Evolutionary conservation across 2,888 invertebrate genomes (phyloP), one percentile per base, ranked within the genome.

Genomic region (Andrena camellia): DNA sequence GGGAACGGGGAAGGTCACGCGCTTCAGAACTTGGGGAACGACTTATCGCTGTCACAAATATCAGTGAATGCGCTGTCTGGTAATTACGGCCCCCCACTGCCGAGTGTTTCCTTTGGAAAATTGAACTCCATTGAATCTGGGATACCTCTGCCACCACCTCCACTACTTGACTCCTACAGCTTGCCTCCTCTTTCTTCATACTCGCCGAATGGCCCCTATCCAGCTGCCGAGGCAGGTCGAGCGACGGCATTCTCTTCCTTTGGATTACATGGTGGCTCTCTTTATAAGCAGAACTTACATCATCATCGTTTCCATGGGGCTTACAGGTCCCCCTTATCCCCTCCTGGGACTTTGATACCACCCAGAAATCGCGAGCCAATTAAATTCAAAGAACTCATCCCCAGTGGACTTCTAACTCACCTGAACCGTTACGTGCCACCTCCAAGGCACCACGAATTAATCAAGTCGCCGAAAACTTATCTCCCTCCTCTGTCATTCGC

Each of bases 341-440:
- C 92, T 72, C 81, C 90, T 62, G 80, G 88, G 71, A 71, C 92
- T 86, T 81, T 93, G 35, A 85, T 90, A 71, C 93, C 92, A 31
- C 93, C 92, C 10, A 91, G 91, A 72, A 92, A 82, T 72, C 92
- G 90, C 71, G 92, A 92, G 13, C 97, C 97, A 0, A 95, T 97
- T 5, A 95, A 96, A 85, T 97, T 97, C 93, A 95, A 97, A 63
- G 96, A 97, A n/a, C 96, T 97, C 0, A 96, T 97, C 0, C 95
- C 95, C 68, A 97, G 97, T 0, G 93, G 97, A 29, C 93, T 97
- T 4, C 94, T 97, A 2, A 86, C 87, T 2, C 87, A 86, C 33
- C 68, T 96, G 95, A 69, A 96, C 96, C 83, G 97, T 95, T 93
- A 91, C 33, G 62, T 91, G 50, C 91, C 92, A 1, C 90, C 89